These are phyloP conservation scores for Coelopa pilipes DNA, from an alignment of 2,888 invertebrate species.

Conservation along the genomic window DNA sequence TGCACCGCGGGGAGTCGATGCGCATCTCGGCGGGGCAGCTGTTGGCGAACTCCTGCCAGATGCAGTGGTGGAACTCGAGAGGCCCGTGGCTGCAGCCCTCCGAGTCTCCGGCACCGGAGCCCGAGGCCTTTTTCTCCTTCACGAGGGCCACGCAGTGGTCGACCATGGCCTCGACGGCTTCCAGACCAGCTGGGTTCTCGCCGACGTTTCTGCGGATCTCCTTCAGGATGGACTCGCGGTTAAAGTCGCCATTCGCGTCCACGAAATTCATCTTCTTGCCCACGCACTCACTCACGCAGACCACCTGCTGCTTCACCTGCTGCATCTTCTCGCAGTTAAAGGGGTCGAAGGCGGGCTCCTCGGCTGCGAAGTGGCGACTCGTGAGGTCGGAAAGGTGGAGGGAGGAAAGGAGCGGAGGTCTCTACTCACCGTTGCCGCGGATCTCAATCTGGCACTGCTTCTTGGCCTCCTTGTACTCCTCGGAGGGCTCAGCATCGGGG, in stretches of 20 bases:
- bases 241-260: conserved; percentile 47
- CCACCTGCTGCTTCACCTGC: conserved; percentile 46
- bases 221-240: conserved; percentile 45
- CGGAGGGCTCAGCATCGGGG: conserved; percentile 42
- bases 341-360: conserved; percentile 48
- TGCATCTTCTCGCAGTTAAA: conserved; percentile 50
- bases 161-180: conserved; percentile 45
- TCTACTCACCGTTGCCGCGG: conserved; percentile 44
- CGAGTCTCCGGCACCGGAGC: not conserved
- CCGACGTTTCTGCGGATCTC: conserved; percentile 44
- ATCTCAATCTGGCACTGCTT: conserved; percentile 47
- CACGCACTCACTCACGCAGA: conserved; percentile 51
- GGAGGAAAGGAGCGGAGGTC: not conserved
- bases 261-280: conserved; percentile 46
- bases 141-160: conserved; percentile 49
- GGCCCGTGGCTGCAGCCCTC: conserved; percentile 47
- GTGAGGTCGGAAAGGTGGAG: not conserved
- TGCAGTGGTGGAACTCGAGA: conserved; percentile 48
- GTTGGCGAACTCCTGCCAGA: conserved; percentile 48
- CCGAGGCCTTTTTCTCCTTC: conserved; percentile 34
- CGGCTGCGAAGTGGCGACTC: conserved; percentile 37
- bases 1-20: conserved; percentile 47
- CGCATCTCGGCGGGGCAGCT: conserved; percentile 52
- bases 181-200: conserved; percentile 45
- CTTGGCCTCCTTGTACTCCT: conserved; percentile 41